These are phyloP conservation scores for Oscheius sp. DNA, from an alignment of 2,888 invertebrate genomes.

Conservation along the genomic window DNA sequence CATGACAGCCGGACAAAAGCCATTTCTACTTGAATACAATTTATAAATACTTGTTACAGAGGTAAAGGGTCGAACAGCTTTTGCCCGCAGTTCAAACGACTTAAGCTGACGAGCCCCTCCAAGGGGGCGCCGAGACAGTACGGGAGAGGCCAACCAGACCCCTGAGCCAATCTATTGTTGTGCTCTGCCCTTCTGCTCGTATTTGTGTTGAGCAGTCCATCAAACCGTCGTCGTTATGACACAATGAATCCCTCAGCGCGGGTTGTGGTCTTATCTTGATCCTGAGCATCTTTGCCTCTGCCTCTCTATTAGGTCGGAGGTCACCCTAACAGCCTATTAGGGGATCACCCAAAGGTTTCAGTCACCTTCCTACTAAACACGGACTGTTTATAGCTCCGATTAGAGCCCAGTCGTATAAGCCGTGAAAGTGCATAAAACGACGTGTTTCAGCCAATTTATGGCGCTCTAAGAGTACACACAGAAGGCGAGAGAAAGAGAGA, in stretches of 20 bases:
- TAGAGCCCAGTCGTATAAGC: conserved; percentile 18
- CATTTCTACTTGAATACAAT: no score
- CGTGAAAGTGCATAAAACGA: conserved; percentile 26
- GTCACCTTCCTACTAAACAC: neutral
- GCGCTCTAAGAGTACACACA: neutral
- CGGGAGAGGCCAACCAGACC: no score
- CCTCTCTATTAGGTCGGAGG: neutral
- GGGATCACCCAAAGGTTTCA: conserved; percentile 7
- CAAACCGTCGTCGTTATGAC: conserved; percentile 32
- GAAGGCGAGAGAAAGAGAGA: neutral
- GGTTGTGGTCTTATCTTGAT: conserved; percentile 29
- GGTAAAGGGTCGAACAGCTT: no score
- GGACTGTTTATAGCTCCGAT: conserved; percentile 27
- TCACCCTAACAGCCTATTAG: conserved; percentile 9
- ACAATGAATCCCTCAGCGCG: conserved; percentile 33
- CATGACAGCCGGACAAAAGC: no score
- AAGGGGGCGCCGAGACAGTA: no score
- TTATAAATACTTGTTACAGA: no score
- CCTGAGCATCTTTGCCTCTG: conserved; percentile 24
- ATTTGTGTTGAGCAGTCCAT: conserved; percentile 35
- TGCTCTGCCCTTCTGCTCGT: neutral
- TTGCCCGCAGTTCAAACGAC: no score
- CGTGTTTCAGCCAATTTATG: conserved; percentile 29
- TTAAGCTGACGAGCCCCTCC: no score
- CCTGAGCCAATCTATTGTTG: no score